phyloP scores from a whole-genome alignment of 2,797 vertebrate species.

The Rhodeus uyekii region DNA sequence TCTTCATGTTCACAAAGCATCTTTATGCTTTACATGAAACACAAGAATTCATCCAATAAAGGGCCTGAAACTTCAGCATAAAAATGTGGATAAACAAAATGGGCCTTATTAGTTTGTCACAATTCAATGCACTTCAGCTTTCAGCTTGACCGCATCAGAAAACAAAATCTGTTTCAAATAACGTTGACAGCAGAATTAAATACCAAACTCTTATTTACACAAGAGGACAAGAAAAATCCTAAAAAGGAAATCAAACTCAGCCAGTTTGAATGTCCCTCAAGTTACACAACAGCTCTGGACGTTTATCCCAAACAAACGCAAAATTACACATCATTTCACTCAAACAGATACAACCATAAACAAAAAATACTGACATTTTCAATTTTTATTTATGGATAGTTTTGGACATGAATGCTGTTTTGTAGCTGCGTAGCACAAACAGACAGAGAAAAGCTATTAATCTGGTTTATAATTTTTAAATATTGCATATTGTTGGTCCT shows the following conservation, averaged over 20 bases:
- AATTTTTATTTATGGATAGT: too few relatives aligned
- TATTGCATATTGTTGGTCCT: not conserved
- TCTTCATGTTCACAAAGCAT: not conserved
- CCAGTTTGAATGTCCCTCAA: slow-evolving; percentile 6
- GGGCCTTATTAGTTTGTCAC: slow-evolving; percentile 6
- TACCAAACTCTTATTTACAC: slow-evolving; percentile 48
- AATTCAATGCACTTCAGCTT: not conserved
- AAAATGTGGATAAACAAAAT: not conserved
- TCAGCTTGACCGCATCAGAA: slow-evolving; percentile 47
- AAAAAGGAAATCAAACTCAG: slow-evolving; percentile 33
- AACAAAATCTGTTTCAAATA: slow-evolving; percentile 58
- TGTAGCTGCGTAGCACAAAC: not conserved
- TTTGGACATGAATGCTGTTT: not conserved
- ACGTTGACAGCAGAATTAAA: slow-evolving; percentile 52
- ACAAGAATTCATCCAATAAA: slow-evolving; percentile 1
- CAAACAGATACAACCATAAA: not conserved
- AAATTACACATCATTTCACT: not conserved
- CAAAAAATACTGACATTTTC: not conserved
- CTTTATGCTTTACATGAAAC: not conserved
- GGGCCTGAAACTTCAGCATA: not conserved
- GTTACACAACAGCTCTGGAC: slow-evolving; percentile 1
- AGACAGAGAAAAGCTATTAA: not conserved
- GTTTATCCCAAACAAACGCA: not conserved
- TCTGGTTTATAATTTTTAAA: too few relatives aligned
- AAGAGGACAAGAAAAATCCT: slow-evolving; percentile 9